Base-by-base conservation (phyloP, 1,140 invertebrate genomes). In the Eumaeus atala region DNA sequence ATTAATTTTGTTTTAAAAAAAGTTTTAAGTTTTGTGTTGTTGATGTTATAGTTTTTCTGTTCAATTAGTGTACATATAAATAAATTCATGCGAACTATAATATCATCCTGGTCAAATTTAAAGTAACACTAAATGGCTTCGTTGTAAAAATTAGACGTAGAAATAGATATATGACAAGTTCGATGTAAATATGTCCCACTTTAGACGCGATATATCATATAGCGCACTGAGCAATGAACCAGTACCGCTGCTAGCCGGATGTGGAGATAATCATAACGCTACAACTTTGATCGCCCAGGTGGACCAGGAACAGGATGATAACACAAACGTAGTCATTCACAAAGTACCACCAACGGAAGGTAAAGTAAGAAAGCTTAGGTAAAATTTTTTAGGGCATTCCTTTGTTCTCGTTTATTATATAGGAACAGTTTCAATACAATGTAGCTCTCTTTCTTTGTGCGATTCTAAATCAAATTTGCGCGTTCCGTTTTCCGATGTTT, bases 341-440 rank as follows among this genome's bases (percentile, higher is more conserved):
- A 81, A 81, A 81, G 83, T 86, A 51, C 80, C 83, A 49, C 75
- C 83, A 73, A 86, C 71, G 12, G 84, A 83, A 78, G 79, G 83
- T 84, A 67, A 68, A 28, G 2, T 28, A 28, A 6, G 21, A 28
- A 28, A 28, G 21, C 2, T 28, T 28, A 2, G 2, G 21, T 3
- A 3, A 2, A 28, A 3, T 6, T 28, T 28, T 28, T 28, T 28
- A 28, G 16, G 21, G 48, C 28, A 54, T 51, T 59, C 48, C 62
- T 67, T 67, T 70, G 67, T 70, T 62, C 57, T 53, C 18, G 28
- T 42, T 18, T 14, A 5, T 40, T 40, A 6, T 6, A 28, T 28
- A 3, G 21, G 21, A 28, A 6, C 21, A 28, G 21, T 28, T 28
- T 28, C 21, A 28, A 28, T 3, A 28, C 21, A 28, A 6, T 28